phyloP scores from a whole-genome alignment of 2,113 vertebrate genomes.

The Hyla sarda region DNA sequence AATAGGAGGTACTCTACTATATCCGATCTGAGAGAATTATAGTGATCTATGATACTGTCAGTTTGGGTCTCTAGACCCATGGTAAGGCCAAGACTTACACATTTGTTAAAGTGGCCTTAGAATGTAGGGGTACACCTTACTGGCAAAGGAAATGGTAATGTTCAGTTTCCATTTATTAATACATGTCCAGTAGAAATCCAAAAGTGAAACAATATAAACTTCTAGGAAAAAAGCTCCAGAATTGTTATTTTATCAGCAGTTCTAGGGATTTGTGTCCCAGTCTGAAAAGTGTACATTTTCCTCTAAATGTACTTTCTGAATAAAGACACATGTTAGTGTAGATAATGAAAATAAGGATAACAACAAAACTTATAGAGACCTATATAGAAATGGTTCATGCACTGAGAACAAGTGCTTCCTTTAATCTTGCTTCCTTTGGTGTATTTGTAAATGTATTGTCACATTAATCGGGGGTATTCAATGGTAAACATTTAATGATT shows the following conservation, averaged over 20 bases:
- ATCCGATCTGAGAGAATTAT: too few species aligned
- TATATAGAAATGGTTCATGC: neutral
- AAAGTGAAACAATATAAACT: too few species aligned
- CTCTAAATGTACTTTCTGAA: neutral
- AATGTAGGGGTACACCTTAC: too few species aligned
- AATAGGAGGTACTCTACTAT: too few species aligned
- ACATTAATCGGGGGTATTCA: neutral
- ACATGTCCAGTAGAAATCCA: too few species aligned
- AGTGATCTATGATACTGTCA: too few species aligned
- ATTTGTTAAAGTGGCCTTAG: too few species aligned
- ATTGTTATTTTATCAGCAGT: neutral
- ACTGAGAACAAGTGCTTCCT: neutral
- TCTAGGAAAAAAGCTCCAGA: too few species aligned
- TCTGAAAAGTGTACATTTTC: neutral
- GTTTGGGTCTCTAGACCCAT: too few species aligned
- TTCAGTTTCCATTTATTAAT: too few species aligned
- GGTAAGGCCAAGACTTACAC: too few species aligned
- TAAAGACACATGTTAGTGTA: neutral
- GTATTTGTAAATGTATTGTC: conserved; percentile 18
- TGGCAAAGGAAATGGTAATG: too few species aligned
- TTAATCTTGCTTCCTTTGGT: neutral
- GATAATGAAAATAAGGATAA: neutral
- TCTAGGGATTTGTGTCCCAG: neutral
- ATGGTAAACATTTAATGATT: conserved; percentile 13
- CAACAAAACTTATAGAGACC: neutral